Evolutionary conservation across 2,797 vertebrate species (phyloP).

Genomic region (Pangasius mekongensis): DNA sequence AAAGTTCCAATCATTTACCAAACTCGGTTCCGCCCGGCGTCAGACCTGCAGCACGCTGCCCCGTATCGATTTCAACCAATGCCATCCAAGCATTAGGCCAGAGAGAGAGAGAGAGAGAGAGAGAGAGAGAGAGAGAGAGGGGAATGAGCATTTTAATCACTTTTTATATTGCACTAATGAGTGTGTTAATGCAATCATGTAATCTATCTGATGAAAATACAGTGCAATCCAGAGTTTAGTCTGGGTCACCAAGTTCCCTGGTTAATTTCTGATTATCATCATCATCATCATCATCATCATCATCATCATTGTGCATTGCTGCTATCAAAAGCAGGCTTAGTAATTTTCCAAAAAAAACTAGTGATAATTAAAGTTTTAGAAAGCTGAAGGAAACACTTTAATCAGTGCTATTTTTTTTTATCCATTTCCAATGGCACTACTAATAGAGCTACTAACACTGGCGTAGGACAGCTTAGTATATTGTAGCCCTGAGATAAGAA

Average conservation of each 20-base stretch:
- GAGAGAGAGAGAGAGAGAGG: slow-evolving; percentile 9
- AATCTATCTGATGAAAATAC: slow-evolving; percentile 69
- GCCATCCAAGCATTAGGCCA: slow-evolving; percentile 71
- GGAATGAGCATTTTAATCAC: slow-evolving; percentile 59
- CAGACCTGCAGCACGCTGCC: slow-evolving; percentile 79
- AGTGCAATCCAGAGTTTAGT: slow-evolving; percentile 53
- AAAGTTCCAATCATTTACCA: slow-evolving; percentile 96
- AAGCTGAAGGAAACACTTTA: not conserved
- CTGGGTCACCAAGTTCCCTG: slow-evolving; percentile 45
- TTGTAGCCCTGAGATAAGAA: not conserved
- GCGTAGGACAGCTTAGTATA: not conserved
- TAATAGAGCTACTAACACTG: not conserved
- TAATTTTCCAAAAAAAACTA: slow-evolving; percentile 3
- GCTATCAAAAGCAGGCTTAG: slow-evolving; percentile 5
- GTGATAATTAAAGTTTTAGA: slow-evolving; percentile 12
- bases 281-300: slow-evolving; percentile 11
- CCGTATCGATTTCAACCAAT: slow-evolving; percentile 78
- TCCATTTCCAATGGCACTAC: not conserved
- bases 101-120: slow-evolving; percentile 15
- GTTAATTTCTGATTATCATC: slow-evolving; percentile 22
- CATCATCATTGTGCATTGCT: not conserved
- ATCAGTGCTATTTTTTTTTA: not conserved
- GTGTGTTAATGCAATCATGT: slow-evolving; percentile 71
- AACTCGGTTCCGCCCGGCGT: slow-evolving; percentile 85
- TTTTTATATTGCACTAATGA: slow-evolving; percentile 70